Evolutionary conservation across 1,140 invertebrate genomes (phyloP), one percentile per base, ranked within the genome.

Genomic region (Rhizoglyphus robini): DNA sequence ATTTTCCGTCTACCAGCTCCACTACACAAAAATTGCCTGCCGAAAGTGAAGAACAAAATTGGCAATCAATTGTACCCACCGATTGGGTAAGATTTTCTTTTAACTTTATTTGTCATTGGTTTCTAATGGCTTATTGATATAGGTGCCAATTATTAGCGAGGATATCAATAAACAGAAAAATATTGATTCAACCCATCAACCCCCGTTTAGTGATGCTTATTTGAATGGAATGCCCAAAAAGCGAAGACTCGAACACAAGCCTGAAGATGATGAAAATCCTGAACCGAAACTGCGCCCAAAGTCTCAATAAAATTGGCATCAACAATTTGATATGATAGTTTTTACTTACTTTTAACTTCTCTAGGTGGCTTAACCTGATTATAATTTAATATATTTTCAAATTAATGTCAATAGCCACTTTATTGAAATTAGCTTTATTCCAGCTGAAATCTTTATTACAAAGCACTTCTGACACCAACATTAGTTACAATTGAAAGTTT

Each of bases 121-220:
- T 88, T 60, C 8, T 8, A n/a, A n/a, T 61, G 11, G 2, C 1
- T 54, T 61, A 46, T 61, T 31, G 29, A 25, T n/a, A 49, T 90
- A 87, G 88, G 82, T 90, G 25, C 87, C 88, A 2, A 83, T 88
- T 58, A 88, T 90, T 59, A 81, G 83, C 5, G 79, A 82, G 23
- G 88, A 90, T 73, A 75, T 82, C 29, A 79, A 84, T 67, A 77
- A 81, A 47, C 73, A 76, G 61, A 46, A 60, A 32, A 60, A 18
- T 34, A 46, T 46, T 60, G 58, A 34, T 2, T 27, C 80, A 65
- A 73, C 73, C 29, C 71, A 75, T 8, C 77, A 81, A 62, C 69
- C 76, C 4, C 82, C 83, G 5, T 84, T 86, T 68, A 88, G 86
- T 68, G 88, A 90, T 76, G 86, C 86, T n/a, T 90, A 90, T 73